These are phyloP conservation scores for Aphelenchoides avenae DNA, from an alignment of 1,140 invertebrate species.

Conservation along the genomic window DNA sequence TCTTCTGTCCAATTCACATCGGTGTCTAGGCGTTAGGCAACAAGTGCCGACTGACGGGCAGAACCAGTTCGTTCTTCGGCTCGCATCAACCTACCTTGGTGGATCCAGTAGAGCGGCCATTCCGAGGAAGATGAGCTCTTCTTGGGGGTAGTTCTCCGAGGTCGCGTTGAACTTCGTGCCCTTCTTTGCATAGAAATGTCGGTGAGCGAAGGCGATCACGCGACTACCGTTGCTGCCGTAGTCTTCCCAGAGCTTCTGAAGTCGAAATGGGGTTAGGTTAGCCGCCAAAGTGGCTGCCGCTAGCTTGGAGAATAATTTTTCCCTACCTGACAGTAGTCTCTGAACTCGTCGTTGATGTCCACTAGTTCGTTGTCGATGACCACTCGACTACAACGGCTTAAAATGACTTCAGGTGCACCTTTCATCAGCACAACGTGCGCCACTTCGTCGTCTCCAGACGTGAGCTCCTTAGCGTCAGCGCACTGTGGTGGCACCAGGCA, in stretches of 20 bases:
- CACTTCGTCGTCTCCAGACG: not conserved
- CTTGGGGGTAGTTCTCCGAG: conserved; percentile 19
- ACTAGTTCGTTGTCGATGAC: conserved; percentile 35
- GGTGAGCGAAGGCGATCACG: conserved; percentile 52
- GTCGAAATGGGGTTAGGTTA: not conserved
- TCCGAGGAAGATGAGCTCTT: conserved; percentile 41
- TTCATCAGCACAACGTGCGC: conserved; percentile 54
- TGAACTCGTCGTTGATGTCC: conserved; percentile 52
- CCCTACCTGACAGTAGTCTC: conserved; percentile 42
- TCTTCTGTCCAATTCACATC: too few relatives aligned
- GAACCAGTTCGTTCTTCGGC: too few relatives aligned
- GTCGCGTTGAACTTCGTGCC: conserved; percentile 33
- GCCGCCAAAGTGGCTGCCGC: not conserved
- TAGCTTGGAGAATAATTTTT: not conserved
- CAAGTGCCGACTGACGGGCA: too few relatives aligned
- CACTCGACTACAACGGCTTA: conserved; percentile 41
- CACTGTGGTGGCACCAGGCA: conserved; percentile 35
- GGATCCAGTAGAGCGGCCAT: conserved; percentile 53
- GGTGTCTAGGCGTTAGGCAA: too few relatives aligned
- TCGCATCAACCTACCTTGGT: too few relatives aligned
- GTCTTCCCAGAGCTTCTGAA: conserved; percentile 25
- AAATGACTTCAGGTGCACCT: conserved; percentile 53
- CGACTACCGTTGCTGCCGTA: conserved; percentile 51
- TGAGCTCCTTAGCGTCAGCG: conserved; percentile 1
- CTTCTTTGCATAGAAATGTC: conserved; percentile 34